Evolutionary conservation across 2,888 invertebrate genomes (phyloP).

Genomic region (Alloscopus bannaensis): DNA sequence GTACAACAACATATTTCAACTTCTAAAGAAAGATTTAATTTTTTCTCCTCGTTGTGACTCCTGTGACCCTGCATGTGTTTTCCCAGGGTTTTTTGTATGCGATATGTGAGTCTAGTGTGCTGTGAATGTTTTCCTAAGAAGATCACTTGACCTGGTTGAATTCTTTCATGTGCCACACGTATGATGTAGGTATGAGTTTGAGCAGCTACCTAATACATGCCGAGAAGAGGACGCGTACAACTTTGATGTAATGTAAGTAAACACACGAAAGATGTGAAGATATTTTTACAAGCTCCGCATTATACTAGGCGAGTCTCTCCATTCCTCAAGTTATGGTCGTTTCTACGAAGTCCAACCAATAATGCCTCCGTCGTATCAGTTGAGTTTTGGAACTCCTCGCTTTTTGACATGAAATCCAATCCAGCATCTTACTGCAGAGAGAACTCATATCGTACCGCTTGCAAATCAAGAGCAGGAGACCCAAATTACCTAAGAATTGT

Average conservation of each 20-base stretch:
- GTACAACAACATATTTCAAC: too few relatives aligned
- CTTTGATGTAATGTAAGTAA: constrained; percentile 44
- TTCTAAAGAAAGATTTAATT: constrained; percentile 26
- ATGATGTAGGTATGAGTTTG: neutral
- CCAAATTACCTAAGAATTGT: too few relatives aligned
- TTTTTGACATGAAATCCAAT: too few relatives aligned
- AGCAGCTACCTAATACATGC: neutral
- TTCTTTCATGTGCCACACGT: constrained; percentile 41
- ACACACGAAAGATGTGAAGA: constrained; percentile 36
- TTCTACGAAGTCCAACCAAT: too few relatives aligned
- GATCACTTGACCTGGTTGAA: constrained; percentile 42
- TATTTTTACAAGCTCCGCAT: constrained; percentile 9
- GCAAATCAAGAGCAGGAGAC: too few relatives aligned
- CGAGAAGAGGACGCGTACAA: neutral
- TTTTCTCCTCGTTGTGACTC: constrained; percentile 24
- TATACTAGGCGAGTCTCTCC: constrained; percentile 2
- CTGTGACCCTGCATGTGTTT: constrained; percentile 31
- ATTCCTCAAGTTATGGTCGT: too few relatives aligned
- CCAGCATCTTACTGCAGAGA: too few relatives aligned
- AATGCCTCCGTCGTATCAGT: too few relatives aligned
- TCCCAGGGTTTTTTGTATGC: too few relatives aligned
- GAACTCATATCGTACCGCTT: too few relatives aligned
- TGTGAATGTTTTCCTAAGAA: constrained; percentile 24
- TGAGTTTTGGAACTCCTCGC: too few relatives aligned
- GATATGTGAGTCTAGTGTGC: neutral